Conservation (phyloP, 2,888 invertebrate genomes). For the Drosophila trichaetosa region DNA sequence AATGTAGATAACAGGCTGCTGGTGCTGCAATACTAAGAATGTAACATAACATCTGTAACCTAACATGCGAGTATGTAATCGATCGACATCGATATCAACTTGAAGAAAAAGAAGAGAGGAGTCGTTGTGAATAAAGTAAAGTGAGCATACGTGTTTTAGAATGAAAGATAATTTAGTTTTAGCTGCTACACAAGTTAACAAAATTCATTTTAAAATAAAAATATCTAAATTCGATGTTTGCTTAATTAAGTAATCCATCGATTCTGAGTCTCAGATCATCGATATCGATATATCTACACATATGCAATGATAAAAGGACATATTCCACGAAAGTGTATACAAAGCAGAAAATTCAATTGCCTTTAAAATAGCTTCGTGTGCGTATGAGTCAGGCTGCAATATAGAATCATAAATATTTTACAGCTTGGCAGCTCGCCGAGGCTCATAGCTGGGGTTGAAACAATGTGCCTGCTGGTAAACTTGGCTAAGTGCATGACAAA, state of each 20-base stretch:
- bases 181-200: too few relatives aligned
- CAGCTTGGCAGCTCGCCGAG: constrained; percentile 18
- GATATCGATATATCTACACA: too few relatives aligned
- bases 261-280: background rate
- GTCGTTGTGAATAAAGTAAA: too few relatives aligned
- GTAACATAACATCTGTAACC: too few relatives aligned
- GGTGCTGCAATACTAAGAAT: too few relatives aligned
- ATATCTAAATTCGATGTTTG: too few relatives aligned
- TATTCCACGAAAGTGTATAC: background rate
- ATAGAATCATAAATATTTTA: constrained; percentile 51
- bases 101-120: too few relatives aligned
- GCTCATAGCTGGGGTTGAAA: constrained; percentile 12
- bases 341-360: constrained; percentile 27
- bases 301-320: background rate
- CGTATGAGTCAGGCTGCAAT: constrained; percentile 25
- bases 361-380: constrained; percentile 25
- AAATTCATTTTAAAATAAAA: background rate
- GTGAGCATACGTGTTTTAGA: too few relatives aligned
- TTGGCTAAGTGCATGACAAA: constrained; percentile 76
- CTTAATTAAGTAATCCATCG: background rate
- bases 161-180: too few relatives aligned
- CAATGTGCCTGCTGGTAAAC: constrained; percentile 49
- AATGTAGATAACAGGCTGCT: too few relatives aligned
- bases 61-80: too few relatives aligned
- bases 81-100: too few relatives aligned